These are phyloP conservation scores for Cetonia aurata DNA, from an alignment of 2,888 invertebrate genomes.

Conservation along the genomic window DNA sequence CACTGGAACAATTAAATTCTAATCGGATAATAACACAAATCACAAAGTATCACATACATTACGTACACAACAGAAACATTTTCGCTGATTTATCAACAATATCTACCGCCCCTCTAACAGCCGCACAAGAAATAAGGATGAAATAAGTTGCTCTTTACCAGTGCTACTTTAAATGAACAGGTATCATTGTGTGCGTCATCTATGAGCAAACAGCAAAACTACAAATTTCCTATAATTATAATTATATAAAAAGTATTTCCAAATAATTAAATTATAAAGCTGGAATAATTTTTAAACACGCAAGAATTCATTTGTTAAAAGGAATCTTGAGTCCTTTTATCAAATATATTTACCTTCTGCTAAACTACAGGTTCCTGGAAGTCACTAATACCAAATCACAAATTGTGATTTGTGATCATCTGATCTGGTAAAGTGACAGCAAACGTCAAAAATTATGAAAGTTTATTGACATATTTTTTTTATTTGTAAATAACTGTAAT, in stretches of 20 bases:
- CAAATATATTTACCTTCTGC: too few species aligned
- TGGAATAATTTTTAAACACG: too few species aligned
- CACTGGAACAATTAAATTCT: conserved; percentile 9
- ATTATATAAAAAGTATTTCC: too few species aligned
- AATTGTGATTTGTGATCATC: neutral
- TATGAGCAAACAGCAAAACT: too few species aligned
- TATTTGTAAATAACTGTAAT: conserved; percentile 19
- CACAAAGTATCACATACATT: conserved; percentile 29
- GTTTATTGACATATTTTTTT: conserved; percentile 26
- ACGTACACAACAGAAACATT: conserved; percentile 28
- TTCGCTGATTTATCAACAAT: conserved; percentile 10
- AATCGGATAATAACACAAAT: conserved; percentile 14
- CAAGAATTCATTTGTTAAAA: too few species aligned
- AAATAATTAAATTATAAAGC: too few species aligned
- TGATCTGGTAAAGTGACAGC: neutral
- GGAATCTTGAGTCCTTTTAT: too few species aligned
- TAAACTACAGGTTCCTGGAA: too few species aligned
- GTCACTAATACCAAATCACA: too few species aligned
- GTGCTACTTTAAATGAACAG: too few species aligned
- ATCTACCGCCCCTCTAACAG: conserved; percentile 25
- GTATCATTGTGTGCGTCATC: too few species aligned
- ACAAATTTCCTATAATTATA: too few species aligned
- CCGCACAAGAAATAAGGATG: neutral
- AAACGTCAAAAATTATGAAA: conserved; percentile 11
- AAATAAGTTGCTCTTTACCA: neutral